phyloP scores from a whole-genome alignment of 2,797 vertebrate genomes.

The Sciaenops ocellatus region DNA sequence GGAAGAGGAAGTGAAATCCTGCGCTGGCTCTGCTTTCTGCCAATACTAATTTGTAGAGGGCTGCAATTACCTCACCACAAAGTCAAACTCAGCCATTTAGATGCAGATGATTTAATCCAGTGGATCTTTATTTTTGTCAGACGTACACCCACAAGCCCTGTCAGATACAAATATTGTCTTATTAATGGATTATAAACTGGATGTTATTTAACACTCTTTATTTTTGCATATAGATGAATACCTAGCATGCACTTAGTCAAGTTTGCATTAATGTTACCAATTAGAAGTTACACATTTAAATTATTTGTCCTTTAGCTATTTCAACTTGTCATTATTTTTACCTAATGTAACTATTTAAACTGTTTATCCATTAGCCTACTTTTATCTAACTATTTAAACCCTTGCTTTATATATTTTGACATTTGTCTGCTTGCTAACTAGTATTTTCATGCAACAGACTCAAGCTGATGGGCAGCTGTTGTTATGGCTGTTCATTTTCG shows the following conservation, averaged over 20 bases:
- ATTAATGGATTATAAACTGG: not conserved
- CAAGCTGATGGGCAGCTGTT: not conserved
- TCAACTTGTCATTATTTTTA: too few relatives aligned
- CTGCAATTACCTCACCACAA: not conserved
- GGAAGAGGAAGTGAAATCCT: constrained; percentile 56
- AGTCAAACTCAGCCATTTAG: constrained; percentile 9
- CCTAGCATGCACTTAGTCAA: not conserved
- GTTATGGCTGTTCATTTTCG: not conserved
- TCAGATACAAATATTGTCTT: not conserved
- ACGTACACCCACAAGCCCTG: not conserved
- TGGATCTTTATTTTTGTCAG: not conserved
- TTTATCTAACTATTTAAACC: not conserved
- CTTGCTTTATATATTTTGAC: not conserved
- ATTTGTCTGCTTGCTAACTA: not conserved
- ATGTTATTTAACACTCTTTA: not conserved
- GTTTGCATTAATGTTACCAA: not conserved
- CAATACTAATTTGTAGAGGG: constrained; percentile 8
- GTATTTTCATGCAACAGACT: not conserved
- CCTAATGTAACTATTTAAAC: not conserved
- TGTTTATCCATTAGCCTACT: not conserved
- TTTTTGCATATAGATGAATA: not conserved
- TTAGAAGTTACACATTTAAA: not conserved
- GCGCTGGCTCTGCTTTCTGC: constrained; percentile 21
- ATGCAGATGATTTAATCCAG: constrained; percentile 12
- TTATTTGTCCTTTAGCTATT: not conserved